Conservation (phyloP, 2,113 vertebrate genomes). For the Garra rufa region DNA sequence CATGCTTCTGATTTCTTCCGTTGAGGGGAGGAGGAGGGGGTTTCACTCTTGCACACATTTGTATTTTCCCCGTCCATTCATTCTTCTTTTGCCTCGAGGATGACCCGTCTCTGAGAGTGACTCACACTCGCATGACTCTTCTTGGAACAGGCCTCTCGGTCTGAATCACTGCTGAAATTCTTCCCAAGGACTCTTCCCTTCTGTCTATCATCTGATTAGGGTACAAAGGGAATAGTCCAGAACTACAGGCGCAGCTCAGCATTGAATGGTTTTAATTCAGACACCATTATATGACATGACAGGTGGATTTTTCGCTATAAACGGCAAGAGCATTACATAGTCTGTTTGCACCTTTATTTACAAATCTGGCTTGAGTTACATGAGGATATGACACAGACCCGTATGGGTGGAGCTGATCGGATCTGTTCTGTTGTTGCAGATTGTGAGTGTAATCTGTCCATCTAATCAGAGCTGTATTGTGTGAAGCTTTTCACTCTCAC, state of each 20-base stretch:
- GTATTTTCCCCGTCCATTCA: neutral
- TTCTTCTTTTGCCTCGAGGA: constrained; percentile 10
- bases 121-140: constrained; percentile 59
- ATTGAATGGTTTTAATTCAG: neutral
- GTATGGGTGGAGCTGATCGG: neutral
- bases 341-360: neutral
- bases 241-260: neutral
- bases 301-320: neutral
- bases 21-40: neutral
- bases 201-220: neutral
- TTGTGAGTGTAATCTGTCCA: neutral
- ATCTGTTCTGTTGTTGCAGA: neutral
- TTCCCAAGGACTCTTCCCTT: neutral
- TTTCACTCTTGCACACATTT: neutral
- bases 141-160: neutral
- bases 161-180: constrained; percentile 21
- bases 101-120: constrained; percentile 46
- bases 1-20: constrained; percentile 5
- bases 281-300: neutral
- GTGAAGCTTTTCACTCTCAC: neutral
- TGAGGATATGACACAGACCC: neutral
- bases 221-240: neutral
- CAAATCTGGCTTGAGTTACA: neutral
- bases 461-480: constrained; percentile 31
- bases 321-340: neutral